phyloP scores from a whole-genome alignment of 2,797 vertebrate genomes.

The Lagodon rhomboides region DNA sequence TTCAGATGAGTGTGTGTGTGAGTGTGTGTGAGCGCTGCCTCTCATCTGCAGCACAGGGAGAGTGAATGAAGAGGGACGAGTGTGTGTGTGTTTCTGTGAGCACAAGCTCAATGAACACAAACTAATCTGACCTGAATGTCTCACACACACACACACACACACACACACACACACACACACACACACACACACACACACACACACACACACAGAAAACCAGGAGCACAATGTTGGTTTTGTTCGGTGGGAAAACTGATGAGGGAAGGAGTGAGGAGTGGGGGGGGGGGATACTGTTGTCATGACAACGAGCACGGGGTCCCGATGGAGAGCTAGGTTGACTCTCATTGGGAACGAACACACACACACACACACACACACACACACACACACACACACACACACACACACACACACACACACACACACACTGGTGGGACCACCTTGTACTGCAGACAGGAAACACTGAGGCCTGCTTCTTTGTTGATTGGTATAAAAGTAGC shows the following conservation, averaged over 20 bases:
- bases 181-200: slow-evolving; percentile 39
- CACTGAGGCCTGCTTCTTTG: slow-evolving; percentile 69
- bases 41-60: slow-evolving; percentile 44
- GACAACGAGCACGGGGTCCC: slow-evolving; percentile 60
- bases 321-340: slow-evolving; percentile 50
- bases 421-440: slow-evolving; percentile 66
- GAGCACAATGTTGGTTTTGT: slow-evolving; percentile 79
- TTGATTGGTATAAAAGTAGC: slow-evolving; percentile 56
- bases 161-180: slow-evolving; percentile 43
- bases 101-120: slow-evolving; percentile 70
- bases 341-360: slow-evolving; percentile 22
- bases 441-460: slow-evolving; percentile 77
- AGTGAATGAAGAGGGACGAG: slow-evolving; percentile 33
- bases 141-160: slow-evolving; percentile 35
- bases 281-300: slow-evolving; percentile 53
- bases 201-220: slow-evolving; percentile 34
- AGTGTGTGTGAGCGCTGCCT: slow-evolving; percentile 27
- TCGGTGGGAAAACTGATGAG: slow-evolving; percentile 78
- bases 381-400: slow-evolving; percentile 24
- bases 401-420: background rate
- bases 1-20: slow-evolving; percentile 31
- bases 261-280: slow-evolving; percentile 31
- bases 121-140: slow-evolving; percentile 82
- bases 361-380: slow-evolving; percentile 27
- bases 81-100: slow-evolving; percentile 34